Evolutionary conservation across 2,113 vertebrate genomes (phyloP), one percentile per base, ranked within the genome.

Genomic region (Nyctibius bracteatus): DNA sequence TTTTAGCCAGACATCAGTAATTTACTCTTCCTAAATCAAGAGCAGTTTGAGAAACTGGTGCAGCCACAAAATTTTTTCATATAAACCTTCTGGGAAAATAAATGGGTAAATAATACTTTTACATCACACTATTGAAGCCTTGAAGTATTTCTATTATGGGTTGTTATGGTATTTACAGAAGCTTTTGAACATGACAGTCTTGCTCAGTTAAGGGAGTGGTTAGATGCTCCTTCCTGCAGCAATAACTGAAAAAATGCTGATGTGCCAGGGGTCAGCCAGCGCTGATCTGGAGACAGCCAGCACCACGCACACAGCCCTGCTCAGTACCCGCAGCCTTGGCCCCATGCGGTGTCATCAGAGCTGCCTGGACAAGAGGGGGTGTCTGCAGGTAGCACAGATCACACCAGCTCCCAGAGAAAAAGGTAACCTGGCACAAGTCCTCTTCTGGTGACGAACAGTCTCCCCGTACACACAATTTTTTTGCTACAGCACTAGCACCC

Each of bases 281-380:
- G 0, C 35, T 27, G 47, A 7, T 13, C 14, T 23, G 65, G 54
- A 25, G 33, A 12, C 11, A 39, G 18, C 12, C 0, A 2, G 27
- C 31, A n/a, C 2, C 31, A 10, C 0, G 3, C 51, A 62, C 31
- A 5, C 8, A 70, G 68, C 31, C 25, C 31, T 25, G 35, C 54
- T 41, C 28, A 13, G 9, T 55, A 9, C 10, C 7, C 47, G 2
- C 1, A 1, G 12, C 46, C 35, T 21, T 2, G 1, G 23, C 10
- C 20, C 20, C 6, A 3, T 2, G 0, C 5, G 10, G 3, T 13
- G 28, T 44, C 13, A 6, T 28, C 61, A 47, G 30, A 31, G 39
- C 13, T 41, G 41, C 41, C 37, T 20, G 57, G 65, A 44, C 24
- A 41, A n/a, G 72, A 47, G 27, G 19, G 35, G 19, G 13, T 39